Evolutionary conservation across 2,888 invertebrate genomes (phyloP).

Genomic region (Tuberolachnus salignus): DNA sequence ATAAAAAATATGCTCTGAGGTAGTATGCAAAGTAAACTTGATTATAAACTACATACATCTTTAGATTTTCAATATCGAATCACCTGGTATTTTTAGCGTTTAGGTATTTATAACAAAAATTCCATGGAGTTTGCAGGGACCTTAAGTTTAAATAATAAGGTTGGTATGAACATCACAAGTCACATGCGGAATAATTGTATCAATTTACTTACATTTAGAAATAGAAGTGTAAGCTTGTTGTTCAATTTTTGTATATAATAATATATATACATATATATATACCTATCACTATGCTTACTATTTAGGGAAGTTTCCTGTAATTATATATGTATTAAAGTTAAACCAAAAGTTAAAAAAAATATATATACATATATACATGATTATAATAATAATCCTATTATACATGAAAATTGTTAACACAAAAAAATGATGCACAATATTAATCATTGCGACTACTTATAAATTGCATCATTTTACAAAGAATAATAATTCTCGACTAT

Average conservation of each 20-base stretch:
- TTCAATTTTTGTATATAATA: not conserved
- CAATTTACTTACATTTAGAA: constrained; percentile 32
- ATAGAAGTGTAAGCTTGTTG: constrained; percentile 24
- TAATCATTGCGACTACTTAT: not conserved
- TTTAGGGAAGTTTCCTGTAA: constrained; percentile 38
- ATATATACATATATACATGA: no score
- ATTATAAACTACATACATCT: no score
- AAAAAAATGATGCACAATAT: not conserved
- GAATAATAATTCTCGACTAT: no score
- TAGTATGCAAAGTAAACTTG: no score
- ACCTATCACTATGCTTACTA: not conserved
- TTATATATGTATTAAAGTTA: constrained; percentile 17
- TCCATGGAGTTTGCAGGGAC: no score
- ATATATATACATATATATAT: constrained; percentile 6
- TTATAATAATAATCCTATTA: not conserved
- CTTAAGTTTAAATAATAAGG: no score
- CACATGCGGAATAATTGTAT: constrained; percentile 29
- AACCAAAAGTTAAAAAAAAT: not conserved
- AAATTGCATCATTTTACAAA: no score
- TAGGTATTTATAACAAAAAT: no score
- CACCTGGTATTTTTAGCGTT: no score
- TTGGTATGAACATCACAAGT: not conserved
- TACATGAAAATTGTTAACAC: not conserved
- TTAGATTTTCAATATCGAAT: no score
- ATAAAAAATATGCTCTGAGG: no score